Evolutionary conservation across 2,113 vertebrate genomes (phyloP), one percentile per base, ranked within the genome.

Genomic region (Sciurus niger): DNA sequence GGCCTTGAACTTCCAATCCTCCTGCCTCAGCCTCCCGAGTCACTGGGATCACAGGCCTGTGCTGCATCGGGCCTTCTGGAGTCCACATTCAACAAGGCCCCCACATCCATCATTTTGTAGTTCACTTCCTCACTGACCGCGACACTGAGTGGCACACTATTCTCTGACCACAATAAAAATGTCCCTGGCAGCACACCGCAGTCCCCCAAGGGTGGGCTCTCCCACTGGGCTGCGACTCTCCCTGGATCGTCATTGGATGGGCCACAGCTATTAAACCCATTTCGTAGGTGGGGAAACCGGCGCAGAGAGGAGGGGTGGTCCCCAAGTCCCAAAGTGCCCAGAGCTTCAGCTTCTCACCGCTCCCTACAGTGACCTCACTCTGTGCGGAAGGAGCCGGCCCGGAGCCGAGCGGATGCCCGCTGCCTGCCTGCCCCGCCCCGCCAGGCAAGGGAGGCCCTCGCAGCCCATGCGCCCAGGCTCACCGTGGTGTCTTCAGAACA

Each of bases 401-500:
- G 10, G 67, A 55, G 82, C 32, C 0, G 4, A 40, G 63, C 1
- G 51, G 67, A 53, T 20, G 30, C 28, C 10, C 0, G 0, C 10
- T n/a, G 7, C 17, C 79, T 53, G 73, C 37, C 10, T 4, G 32
- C 51, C 72, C 72, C 63, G 53, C 18, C 60, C 90, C 12, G 37
- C 0, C 11, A 0, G 73, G 74, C 43, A 25, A 18, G 25, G 8
- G 37, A 40, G 22, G 11, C 4, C 14, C 51, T 79, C 0, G 55
- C 55, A 4, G 4, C 0, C 0, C 11, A 4, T 0, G 14, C 5
- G 67, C 13, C 34, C 67, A 77, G 32, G 89, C 99, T 98, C 97
- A 99, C 99, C 84, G 99, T 99, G 87, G 99, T 6, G 84, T 99
- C 99, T 98, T 99, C 99, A 2, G 99, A 99, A 98, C 99, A 99